A percentile compares a stretch with the other conserved stretches of the same genome.
phyloP scores from a whole-genome alignment of 2,797 vertebrate species.

The Schizopygopsis pylzovi region DNA sequence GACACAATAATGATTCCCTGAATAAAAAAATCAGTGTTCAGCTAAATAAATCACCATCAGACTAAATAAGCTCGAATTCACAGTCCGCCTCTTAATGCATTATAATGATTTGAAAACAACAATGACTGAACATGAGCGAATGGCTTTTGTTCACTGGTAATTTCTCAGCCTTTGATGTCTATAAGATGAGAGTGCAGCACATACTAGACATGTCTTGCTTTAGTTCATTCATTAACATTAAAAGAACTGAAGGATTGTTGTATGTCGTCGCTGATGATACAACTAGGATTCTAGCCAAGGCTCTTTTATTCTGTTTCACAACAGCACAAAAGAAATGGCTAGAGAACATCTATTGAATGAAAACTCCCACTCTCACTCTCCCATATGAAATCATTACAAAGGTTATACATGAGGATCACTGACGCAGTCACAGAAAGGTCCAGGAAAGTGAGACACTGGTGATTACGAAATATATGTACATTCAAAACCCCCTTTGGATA shows the following conservation, averaged over 20 bases:
- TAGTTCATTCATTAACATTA: conserved; percentile 51
- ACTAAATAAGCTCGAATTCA: conserved; percentile 10
- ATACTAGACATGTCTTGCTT: conserved; percentile 30
- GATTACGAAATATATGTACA: not conserved
- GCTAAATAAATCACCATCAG: conserved; percentile 18
- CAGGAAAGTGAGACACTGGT: conserved; percentile 17
- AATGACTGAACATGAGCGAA: conserved; percentile 5
- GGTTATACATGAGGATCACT: conserved; percentile 16
- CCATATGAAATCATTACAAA: conserved; percentile 37
- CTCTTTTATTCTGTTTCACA: conserved; percentile 36
- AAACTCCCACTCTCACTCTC: conserved; percentile 31
- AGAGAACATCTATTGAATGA: conserved; percentile 25
- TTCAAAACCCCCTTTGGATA: not conserved
- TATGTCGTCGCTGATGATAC: conserved; percentile 27
- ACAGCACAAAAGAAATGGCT: conserved; percentile 28
- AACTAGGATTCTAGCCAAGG: conserved; percentile 44
- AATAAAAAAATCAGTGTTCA: not conserved
- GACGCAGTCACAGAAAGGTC: conserved; percentile 17
- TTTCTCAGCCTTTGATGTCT: conserved; percentile 49
- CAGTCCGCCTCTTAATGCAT: not conserved
- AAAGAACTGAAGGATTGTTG: conserved; percentile 42
- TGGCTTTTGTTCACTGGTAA: conserved; percentile 26
- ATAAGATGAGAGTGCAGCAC: conserved; percentile 23
- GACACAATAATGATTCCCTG: not conserved
- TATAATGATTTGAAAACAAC: conserved; percentile 39